These are phyloP conservation scores for Argentina silus DNA, from an alignment of 2,797 vertebrate species.

Conservation along the genomic window DNA sequence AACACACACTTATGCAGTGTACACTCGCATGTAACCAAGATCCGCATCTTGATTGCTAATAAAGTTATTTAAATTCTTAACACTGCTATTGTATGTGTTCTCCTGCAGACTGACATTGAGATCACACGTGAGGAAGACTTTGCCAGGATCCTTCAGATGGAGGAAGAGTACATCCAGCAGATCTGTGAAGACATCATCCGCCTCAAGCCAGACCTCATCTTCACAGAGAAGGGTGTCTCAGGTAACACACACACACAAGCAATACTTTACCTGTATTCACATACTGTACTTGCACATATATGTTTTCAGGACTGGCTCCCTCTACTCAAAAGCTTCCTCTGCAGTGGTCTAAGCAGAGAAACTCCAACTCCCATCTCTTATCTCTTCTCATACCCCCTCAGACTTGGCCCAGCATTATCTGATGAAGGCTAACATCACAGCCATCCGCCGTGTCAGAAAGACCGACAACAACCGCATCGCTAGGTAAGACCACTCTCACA, in stretches of 20 bases:
- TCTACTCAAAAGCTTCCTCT: neutral
- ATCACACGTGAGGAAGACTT: slow-evolving; percentile 97
- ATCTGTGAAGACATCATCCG: slow-evolving; percentile 93
- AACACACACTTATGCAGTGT: neutral
- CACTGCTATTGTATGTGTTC: neutral
- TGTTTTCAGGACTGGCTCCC: neutral
- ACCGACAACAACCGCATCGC: slow-evolving; percentile 94
- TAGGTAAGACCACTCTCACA: slow-evolving; percentile 71
- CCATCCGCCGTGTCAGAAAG: slow-evolving; percentile 92
- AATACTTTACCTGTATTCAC: no score
- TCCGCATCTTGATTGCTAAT: no score
- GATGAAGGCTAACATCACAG: slow-evolving; percentile 92
- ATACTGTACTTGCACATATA: no score
- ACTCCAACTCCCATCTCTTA: neutral
- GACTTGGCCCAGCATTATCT: slow-evolving; percentile 97
- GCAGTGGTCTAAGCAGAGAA: neutral
- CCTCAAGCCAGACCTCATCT: slow-evolving; percentile 90
- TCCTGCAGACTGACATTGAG: slow-evolving; percentile 91
- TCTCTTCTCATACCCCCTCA: slow-evolving; percentile 44
- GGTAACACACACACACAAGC: slow-evolving; percentile 69
- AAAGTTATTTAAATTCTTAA: no score
- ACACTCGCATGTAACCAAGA: no score
- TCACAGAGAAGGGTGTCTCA: slow-evolving; percentile 96
- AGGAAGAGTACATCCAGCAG: slow-evolving; percentile 95
- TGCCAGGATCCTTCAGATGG: slow-evolving; percentile 92